Base-by-base conservation (phyloP, 2,797 vertebrate genomes). In the Tachyglossus aculeatus region DNA sequence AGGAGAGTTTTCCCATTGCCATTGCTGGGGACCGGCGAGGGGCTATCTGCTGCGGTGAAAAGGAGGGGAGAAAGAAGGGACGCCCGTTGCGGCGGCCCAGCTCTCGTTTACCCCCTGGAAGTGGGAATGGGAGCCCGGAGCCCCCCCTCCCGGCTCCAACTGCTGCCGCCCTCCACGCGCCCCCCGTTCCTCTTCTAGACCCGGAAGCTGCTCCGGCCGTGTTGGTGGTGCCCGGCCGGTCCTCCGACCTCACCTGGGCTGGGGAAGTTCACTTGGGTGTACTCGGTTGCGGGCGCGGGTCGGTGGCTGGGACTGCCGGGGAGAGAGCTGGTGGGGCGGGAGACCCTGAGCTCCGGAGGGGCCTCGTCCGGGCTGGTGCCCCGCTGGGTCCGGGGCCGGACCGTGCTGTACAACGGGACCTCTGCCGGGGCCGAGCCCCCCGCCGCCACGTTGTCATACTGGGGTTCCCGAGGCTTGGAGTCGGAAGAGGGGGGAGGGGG, bases 381-480 rank as follows among this genome's bases (percentile, higher is more conserved):
- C 8, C 65, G 40, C 52, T 9, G 63, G 10, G 37, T 9, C 6
- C 73, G 70, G 16, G 68, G 48, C 1, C 2, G 24, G 32, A 81
- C 82, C 16, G 74, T 71, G 59, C 73, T 85, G 48, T 87, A 87
- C 40, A 85, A 2, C 1, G 34, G 54, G 3, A 4, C 14, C 12
- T 33, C 58, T 0, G 25, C 44, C 1, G 21, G 1, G 21, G 47
- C n/a, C 18, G 19, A 11, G 2, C 7, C 19, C 4, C 9, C 22
- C 3, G 53, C 9, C 12, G 15, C 48, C n/a, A n/a, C n/a, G n/a
- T n/a, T n/a, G n/a, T n/a, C n/a, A n/a, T 43, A 61, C 3, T 10
- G 45, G 15, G 15, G 8, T 9, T 37, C 36, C 16, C 7, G 45
- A n/a, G n/a, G n/a, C n/a, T n/a, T n/a, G n/a, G n/a, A n/a, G n/a